These are phyloP conservation scores for Terrapene triunguis DNA, from an alignment of 2,113 vertebrate genomes.

Conservation along the genomic window DNA sequence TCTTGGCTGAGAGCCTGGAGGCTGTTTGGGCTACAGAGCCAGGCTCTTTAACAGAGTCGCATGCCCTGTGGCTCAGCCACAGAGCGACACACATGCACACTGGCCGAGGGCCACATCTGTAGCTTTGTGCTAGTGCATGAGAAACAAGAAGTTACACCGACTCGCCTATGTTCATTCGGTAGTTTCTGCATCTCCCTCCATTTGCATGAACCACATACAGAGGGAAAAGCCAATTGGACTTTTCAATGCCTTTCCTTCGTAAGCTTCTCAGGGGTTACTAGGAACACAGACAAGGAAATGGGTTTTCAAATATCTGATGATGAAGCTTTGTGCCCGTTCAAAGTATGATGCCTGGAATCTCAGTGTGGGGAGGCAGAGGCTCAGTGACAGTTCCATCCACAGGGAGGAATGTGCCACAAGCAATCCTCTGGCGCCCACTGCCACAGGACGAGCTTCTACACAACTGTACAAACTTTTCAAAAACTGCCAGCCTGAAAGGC, in stretches of 20 bases:
- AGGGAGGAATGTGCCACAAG: background rate
- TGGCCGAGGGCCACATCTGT: background rate
- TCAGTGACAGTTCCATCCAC: constrained; percentile 14
- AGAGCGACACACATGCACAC: rapidly evolving
- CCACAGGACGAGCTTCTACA: background rate
- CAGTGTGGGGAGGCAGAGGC: background rate
- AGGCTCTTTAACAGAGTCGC: background rate
- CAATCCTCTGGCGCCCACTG: background rate
- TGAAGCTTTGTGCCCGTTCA: background rate
- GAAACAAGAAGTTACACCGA: background rate
- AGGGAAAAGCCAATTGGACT: background rate
- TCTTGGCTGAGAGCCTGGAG: background rate
- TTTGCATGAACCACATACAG: background rate
- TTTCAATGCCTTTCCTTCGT: background rate
- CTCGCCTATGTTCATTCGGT: background rate
- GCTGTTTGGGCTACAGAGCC: background rate
- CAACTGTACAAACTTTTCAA: background rate
- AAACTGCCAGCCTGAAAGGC: background rate
- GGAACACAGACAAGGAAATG: constrained; percentile 8
- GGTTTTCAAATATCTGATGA: constrained; percentile 5
- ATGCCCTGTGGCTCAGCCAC: background rate
- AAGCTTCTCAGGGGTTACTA: background rate
- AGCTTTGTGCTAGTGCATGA: background rate
- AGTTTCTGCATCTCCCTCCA: background rate
- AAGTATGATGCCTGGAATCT: background rate